Conservation (phyloP, 2,797 vertebrate genomes). For the Salarias fasciatus region DNA sequence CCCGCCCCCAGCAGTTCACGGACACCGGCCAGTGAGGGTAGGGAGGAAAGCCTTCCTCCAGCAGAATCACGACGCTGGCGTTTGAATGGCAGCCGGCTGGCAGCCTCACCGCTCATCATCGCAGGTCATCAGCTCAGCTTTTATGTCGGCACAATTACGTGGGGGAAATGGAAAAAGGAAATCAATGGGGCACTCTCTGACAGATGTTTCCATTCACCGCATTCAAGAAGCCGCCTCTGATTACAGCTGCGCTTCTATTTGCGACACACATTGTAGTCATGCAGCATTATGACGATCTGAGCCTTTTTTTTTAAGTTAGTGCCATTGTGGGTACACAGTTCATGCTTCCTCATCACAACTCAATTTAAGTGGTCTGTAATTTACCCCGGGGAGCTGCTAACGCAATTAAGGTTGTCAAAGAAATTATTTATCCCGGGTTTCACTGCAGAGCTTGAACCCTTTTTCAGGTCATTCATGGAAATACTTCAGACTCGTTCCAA, state of each 20-base stretch:
- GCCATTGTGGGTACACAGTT: not conserved
- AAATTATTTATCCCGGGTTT: not conserved
- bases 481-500: no score
- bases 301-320: constrained; percentile 10
- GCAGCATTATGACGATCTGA: not conserved
- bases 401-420: not conserved
- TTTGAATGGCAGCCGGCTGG: no score
- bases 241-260: no score
- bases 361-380: constrained; percentile 20
- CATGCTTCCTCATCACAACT: constrained; percentile 17
- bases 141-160: not conserved
- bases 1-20: no score
- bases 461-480: no score
- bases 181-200: not conserved
- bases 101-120: no score
- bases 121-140: not conserved
- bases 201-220: not conserved
- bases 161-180: not conserved
- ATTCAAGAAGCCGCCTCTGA: not conserved
- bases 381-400: constrained; percentile 12
- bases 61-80: no score
- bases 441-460: not conserved
- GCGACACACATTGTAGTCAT: not conserved
- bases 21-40: no score
- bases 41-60: no score